Evolutionary conservation across 1,140 invertebrate genomes (phyloP), one percentile per base, ranked within the genome.

Genomic region (Trissolcus basalis): DNA sequence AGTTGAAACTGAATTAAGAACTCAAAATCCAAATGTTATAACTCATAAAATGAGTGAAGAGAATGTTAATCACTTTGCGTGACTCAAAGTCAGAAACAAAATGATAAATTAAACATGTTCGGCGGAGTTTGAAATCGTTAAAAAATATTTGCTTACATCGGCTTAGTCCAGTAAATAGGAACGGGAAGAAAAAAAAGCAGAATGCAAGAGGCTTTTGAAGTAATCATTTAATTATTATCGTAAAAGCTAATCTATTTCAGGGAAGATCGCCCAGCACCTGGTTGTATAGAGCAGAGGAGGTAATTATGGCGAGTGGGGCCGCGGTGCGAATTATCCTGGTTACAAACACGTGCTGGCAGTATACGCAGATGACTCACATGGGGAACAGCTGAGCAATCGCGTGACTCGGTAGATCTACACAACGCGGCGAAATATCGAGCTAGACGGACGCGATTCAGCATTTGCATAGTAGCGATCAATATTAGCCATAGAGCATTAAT

Each of bases 401-500:
- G 61, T 67, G 70, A 15, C 61, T 67, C 55, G 63, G 56, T 74
- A 68, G 63, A 74, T 74, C 19, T 60, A 74, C 56, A 36, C 45
- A 54, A 48, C 16, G 41, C 14, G 36, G 43, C 27, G 19, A 74
- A 65, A 60, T 50, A 51, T 43, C 5, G 6, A 44, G 54, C 27
- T 15, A 36, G 36, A 47, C 4, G 10, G 16, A 9, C 47, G 16
- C 36, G 19, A 27, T 27, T 6, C 19, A 27, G 19, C 27, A 73
- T 73, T 67, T 60, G 56, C 56, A 73, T 61, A 55, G 19, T 55
- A 44, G 36, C 61, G 61, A 73, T 73, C 70, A 41, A 73, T 74
- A 68, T 54, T 60, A 67, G 15, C 39, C 14, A 39, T 27, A 10
- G 12, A n/a, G 12, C 49, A 60, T 51, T 50, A 63, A 58, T 63